These are phyloP conservation scores for Drosophila quinaria DNA, from an alignment of 2,888 invertebrate genomes.

Conservation along the genomic window DNA sequence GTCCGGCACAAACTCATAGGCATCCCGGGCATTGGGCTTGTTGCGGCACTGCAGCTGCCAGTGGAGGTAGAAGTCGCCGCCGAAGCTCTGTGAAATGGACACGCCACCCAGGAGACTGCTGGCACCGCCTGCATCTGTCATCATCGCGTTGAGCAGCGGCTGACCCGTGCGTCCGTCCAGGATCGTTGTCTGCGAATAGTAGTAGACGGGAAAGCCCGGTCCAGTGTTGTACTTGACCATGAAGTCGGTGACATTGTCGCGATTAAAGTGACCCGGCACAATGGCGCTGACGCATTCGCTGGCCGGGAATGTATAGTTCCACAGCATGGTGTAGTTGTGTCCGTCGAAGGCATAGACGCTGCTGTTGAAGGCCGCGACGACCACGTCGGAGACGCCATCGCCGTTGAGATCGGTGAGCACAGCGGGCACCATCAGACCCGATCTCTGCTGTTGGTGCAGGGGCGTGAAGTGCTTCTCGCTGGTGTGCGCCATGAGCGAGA, in stretches of 20 bases:
- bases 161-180: conserved; percentile 83
- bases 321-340: conserved; percentile 88
- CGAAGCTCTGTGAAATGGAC: conserved; percentile 86
- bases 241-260: conserved; percentile 92
- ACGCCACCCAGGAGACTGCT: conserved; percentile 85
- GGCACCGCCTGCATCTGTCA: conserved; percentile 85
- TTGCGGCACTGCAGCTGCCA: conserved; percentile 89
- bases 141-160: conserved; percentile 83
- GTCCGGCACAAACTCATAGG: conserved; percentile 87
- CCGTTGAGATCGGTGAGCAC: conserved; percentile 90
- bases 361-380: conserved; percentile 91
- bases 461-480: conserved; percentile 86
- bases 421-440: conserved; percentile 89
- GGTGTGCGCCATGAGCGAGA: conserved; percentile 86
- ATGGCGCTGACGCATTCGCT: conserved; percentile 91
- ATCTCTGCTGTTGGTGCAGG: conserved; percentile 88
- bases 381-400: conserved; percentile 90
- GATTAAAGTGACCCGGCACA: conserved; percentile 92
- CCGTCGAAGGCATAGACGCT: conserved; percentile 91
- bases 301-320: conserved; percentile 89
- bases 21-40: conserved; percentile 86
- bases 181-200: conserved; percentile 88
- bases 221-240: conserved; percentile 90
- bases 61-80: conserved; percentile 92
- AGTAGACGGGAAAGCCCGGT: conserved; percentile 91